Conservation (phyloP, 2,113 vertebrate genomes). For the Prunella fulvescens region DNA sequence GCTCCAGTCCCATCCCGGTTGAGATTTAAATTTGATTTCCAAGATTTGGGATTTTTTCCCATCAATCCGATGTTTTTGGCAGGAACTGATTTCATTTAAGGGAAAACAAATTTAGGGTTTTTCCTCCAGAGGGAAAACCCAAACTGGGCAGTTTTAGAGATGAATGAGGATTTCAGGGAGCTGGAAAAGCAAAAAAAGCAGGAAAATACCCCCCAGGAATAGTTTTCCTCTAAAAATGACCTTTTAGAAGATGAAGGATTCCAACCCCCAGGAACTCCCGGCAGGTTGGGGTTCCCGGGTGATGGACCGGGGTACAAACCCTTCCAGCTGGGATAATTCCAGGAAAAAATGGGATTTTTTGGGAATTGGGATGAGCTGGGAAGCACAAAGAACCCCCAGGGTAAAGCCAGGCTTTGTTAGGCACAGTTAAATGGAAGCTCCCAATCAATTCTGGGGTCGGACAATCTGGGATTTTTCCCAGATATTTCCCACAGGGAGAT, state of each 20-base stretch:
- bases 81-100: background rate
- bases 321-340: background rate
- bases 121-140: background rate
- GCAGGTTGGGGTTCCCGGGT: fast-evolving
- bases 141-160: background rate
- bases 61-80: fast-evolving
- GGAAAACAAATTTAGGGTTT: background rate
- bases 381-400: background rate
- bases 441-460: fast-evolving
- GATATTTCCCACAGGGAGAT: background rate
- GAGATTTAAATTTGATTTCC: background rate
- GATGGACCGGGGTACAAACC: background rate
- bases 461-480: background rate
- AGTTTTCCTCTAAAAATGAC: background rate
- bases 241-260: background rate
- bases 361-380: too few relatives aligned
- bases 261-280: background rate
- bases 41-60: background rate
- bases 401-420: background rate
- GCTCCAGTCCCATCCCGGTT: fast-evolving
- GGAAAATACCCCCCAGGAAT: background rate
- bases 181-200: background rate
- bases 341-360: background rate
- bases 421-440: fast-evolving
- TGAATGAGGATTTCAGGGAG: background rate